Evolutionary conservation across 2,797 vertebrate genomes (phyloP).

Genomic region (Crocidura indochinensis): DNA sequence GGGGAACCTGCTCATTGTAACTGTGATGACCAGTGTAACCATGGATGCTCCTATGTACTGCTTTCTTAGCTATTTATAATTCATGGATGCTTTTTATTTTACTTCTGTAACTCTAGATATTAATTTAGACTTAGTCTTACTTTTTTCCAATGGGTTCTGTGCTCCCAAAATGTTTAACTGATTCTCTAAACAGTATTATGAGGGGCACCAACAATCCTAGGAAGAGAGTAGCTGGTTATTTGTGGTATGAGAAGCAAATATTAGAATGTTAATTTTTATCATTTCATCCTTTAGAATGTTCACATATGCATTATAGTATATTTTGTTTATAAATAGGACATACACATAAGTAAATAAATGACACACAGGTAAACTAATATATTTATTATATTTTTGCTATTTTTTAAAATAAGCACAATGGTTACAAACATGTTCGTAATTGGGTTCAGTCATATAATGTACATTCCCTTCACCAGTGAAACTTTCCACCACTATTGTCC

Average conservation of each 20-base stretch:
- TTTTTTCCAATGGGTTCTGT: conserved; percentile 27
- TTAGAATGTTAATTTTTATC: neutral
- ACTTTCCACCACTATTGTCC: no score
- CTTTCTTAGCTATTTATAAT: conserved; percentile 70
- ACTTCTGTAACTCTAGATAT: conserved; percentile 43
- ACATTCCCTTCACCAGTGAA: no score
- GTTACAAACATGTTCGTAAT: no score
- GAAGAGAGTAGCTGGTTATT: neutral
- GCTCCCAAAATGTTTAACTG: conserved; percentile 9
- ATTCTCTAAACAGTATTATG: conserved; percentile 25
- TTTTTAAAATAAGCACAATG: no score
- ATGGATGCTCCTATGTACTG: conserved; percentile 66
- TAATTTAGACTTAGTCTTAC: conserved; percentile 60
- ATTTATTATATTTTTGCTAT: no score
- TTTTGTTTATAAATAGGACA: neutral
- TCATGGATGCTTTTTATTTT: conserved; percentile 68
- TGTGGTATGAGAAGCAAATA: conserved; percentile 18
- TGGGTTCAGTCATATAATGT: no score
- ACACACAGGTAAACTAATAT: no score
- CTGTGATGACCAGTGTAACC: neutral
- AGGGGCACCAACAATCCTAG: neutral
- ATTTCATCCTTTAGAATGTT: conserved; percentile 33
- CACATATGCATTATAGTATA: conserved; percentile 48
- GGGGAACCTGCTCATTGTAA: conserved; percentile 56
- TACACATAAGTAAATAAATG: no score